Evolutionary conservation across 2,113 vertebrate species (phyloP), one percentile per base, ranked within the genome.

Genomic region (Pterocles gutturalis): DNA sequence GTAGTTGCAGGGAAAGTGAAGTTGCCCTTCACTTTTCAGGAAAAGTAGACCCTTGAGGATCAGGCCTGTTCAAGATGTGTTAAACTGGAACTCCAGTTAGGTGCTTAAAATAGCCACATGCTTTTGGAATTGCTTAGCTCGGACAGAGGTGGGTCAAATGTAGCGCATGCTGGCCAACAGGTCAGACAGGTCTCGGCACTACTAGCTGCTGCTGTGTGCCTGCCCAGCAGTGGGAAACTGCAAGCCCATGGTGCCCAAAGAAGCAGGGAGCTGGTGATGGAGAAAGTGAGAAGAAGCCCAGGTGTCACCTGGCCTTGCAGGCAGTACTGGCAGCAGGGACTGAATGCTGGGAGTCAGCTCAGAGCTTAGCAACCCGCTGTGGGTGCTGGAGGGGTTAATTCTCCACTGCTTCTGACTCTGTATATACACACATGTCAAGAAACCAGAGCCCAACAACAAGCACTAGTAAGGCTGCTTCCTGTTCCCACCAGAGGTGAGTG

Each of bases 371-470:
- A 7, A 8, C 21, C 54, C 13, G 0, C 21, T 31, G 26, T 5
- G 24, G 4, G 13, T 72, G 20, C 5, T 26, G 54, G 41, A 80
- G 58, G 25, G 72, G 5, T 16, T 15, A 15, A 65, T 26, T 31
- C 29, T 48, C 7, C 34, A 20, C 7, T 2, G 7, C 38, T 83
- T 43, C 53, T 67, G 31, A 54, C 14, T 55, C 25, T 83, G 15
- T 19, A 29, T 9, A 7, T 2, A 7, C 7, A 48, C 7, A 48
- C 15, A 51, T 0, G 0, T 13, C 34, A 48, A 17, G 48, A 72
- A 83, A 69, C 9, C 29, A 21, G 41, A 83, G 31, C 24, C n/a
- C 21, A 21, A 13, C 14, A 65, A 33, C 33, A 64, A 61, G 54
- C 31, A 15, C 11, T 0, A 1, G 11, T 31, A 17, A 54, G 49